Evolutionary conservation across 2,113 vertebrate genomes (phyloP).

Genomic region (Vidua chalybeata): DNA sequence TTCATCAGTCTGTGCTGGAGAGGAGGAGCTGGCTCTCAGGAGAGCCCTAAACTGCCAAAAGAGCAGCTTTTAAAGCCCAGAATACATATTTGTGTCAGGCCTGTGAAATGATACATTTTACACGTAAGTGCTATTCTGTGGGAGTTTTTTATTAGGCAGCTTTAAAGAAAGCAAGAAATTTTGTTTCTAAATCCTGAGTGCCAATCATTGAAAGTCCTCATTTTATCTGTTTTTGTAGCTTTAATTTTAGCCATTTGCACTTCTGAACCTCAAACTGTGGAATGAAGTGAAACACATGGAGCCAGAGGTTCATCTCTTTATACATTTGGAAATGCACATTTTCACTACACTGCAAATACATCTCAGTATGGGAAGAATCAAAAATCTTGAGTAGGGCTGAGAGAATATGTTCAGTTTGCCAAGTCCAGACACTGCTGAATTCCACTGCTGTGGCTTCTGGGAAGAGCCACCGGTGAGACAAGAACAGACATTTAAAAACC

Average conservation of each 20-base stretch:
- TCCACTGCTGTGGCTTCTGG: not conserved
- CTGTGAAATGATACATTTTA: not conserved
- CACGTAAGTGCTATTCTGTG: not conserved
- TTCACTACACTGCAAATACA: not conserved
- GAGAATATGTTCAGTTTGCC: not conserved
- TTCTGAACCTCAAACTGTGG: not conserved
- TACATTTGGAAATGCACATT: not conserved
- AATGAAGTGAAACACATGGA: not conserved
- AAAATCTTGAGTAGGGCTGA: not conserved
- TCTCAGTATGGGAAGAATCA: not conserved
- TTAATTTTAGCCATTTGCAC: conserved; percentile 31
- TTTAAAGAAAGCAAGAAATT: not conserved
- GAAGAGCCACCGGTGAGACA: not conserved
- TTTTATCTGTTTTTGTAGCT: conserved; percentile 13
- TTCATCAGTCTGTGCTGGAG: not conserved
- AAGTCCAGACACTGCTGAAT: not conserved
- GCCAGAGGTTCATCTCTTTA: not conserved
- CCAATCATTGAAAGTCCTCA: not conserved
- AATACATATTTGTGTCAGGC: conserved; percentile 24
- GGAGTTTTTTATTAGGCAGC: not conserved
- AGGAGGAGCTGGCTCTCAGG: conserved; percentile 20
- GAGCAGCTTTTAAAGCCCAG: conserved; percentile 13
- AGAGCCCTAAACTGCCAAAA: conserved; percentile 21
- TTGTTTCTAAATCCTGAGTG: conserved; percentile 9
- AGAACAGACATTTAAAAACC: not conserved